phyloP scores from a whole-genome alignment of 2,797 vertebrate genomes.

The Micrastur ruficollis region DNA sequence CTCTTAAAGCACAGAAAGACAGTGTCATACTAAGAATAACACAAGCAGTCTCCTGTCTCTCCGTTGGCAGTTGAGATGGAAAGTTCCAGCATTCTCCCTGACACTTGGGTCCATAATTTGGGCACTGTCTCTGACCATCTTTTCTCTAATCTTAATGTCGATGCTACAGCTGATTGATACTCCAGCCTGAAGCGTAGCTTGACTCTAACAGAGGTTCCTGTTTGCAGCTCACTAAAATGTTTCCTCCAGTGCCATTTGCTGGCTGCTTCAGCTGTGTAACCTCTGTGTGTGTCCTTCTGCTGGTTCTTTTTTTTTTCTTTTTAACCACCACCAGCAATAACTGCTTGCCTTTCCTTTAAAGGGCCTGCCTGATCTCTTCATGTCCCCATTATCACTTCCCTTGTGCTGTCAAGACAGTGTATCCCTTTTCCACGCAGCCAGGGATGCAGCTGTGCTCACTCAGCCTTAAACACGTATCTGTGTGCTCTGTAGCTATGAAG shows the following conservation, averaged over 20 bases:
- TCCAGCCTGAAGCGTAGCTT: neutral
- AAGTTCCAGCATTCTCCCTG: neutral
- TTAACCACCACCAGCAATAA: neutral
- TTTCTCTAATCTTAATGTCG: neutral
- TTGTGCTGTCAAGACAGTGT: neutral
- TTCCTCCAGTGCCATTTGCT: neutral
- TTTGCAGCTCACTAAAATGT: neutral
- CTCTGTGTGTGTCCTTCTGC: neutral
- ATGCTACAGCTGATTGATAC: neutral
- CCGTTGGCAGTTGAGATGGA: neutral
- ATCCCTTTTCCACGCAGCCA: neutral
- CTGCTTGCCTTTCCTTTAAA: neutral
- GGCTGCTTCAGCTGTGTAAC: neutral
- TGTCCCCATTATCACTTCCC: neutral
- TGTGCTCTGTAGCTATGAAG: too few species aligned
- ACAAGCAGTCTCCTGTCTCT: neutral
- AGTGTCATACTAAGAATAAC: neutral
- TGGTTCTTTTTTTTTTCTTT: neutral
- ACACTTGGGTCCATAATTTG: neutral
- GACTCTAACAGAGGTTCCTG: neutral
- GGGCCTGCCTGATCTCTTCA: too few species aligned
- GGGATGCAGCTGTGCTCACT: neutral
- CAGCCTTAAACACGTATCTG: rapidly evolving
- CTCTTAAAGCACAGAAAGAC: neutral
- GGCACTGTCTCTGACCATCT: neutral